Conservation (phyloP, 2,113 vertebrate species). For the Formicarius rufipectus region DNA sequence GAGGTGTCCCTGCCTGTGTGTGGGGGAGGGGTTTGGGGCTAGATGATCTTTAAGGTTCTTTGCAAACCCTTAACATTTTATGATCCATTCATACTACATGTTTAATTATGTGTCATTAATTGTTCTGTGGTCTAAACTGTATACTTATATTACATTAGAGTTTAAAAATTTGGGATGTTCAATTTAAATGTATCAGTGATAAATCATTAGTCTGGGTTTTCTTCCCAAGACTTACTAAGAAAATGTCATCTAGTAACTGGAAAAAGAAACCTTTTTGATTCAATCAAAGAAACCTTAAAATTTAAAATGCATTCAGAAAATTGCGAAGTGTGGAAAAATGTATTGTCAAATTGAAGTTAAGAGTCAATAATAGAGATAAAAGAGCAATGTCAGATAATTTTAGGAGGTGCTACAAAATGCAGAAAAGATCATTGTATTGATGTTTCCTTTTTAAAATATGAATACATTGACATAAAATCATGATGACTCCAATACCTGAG, state of each 20-base stretch:
- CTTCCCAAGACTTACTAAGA: not conserved
- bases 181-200: not conserved
- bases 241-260: not conserved
- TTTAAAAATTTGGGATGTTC: not conserved
- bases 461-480: not conserved
- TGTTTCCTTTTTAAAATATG: not conserved
- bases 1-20: too few species aligned
- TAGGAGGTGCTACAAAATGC: not conserved
- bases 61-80: not conserved
- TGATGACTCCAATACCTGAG: not conserved
- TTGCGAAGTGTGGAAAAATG: not conserved
- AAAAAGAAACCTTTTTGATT: not conserved
- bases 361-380: not conserved
- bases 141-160: not conserved
- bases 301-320: not conserved
- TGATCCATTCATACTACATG: not conserved
- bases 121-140: not conserved
- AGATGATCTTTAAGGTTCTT: not conserved
- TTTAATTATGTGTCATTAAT: not conserved
- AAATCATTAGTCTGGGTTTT: not conserved
- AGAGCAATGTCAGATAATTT: not conserved
- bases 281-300: not conserved
- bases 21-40: not conserved
- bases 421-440: not conserved
- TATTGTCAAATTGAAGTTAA: not conserved